These are phyloP conservation scores for Ornithorhynchus anatinus DNA, from an alignment of 2,113 vertebrate genomes.

Conservation along the genomic window DNA sequence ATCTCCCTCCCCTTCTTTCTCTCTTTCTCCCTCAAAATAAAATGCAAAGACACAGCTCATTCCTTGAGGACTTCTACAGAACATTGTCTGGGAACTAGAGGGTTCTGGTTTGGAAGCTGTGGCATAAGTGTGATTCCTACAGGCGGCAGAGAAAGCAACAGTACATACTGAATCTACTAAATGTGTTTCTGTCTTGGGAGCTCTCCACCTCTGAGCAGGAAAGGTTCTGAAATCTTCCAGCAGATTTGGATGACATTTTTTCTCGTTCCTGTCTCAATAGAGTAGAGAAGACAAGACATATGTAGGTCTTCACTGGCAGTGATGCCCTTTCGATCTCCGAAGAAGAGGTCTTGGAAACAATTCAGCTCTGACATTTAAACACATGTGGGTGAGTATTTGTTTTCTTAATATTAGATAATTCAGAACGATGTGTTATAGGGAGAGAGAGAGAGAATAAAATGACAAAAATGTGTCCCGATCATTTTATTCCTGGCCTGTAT, in stretches of 20 bases:
- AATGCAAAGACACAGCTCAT: too few species aligned
- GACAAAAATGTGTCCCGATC: not conserved
- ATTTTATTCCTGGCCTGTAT: not conserved
- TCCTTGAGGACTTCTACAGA: too few species aligned
- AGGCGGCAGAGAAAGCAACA: too few species aligned
- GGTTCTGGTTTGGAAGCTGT: too few species aligned
- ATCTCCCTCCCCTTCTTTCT: too few species aligned
- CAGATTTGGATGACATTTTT: not conserved
- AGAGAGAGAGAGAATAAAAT: not conserved
- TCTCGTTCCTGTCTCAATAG: fast-evolving
- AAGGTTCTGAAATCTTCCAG: not conserved
- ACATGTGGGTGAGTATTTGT: not conserved
- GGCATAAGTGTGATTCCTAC: too few species aligned
- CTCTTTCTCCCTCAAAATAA: too few species aligned
- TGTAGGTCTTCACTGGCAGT: not conserved
- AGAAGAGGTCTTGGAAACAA: not conserved
- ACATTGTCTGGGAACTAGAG: too few species aligned
- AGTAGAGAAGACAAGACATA: not conserved
- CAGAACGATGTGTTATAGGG: not conserved
- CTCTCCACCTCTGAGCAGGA: not conserved
- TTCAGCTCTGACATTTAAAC: not conserved
- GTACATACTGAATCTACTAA: too few species aligned
- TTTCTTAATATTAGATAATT: not conserved
- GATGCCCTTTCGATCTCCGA: not conserved
- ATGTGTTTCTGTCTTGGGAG: too few species aligned